phyloP scores from a whole-genome alignment of 1,140 invertebrate species.

The Plectrocnemia conspersa region DNA sequence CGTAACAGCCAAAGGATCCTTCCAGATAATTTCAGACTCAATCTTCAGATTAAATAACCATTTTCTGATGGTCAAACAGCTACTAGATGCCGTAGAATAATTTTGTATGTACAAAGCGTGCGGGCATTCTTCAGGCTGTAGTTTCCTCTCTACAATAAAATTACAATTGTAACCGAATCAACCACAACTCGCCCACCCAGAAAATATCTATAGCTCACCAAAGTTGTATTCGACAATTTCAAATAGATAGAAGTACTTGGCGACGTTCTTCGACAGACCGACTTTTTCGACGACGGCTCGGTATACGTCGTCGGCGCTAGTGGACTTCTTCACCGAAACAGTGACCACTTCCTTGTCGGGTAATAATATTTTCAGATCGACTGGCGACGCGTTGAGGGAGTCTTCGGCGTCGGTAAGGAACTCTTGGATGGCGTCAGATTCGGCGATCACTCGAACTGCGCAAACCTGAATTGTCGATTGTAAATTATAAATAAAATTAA shows the following conservation, averaged over 20 bases:
- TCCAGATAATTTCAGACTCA: slow-evolving; percentile 47
- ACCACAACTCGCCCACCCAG: too few relatives aligned
- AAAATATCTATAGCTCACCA: too few relatives aligned
- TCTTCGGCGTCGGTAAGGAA: slow-evolving; percentile 92
- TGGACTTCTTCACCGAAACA: slow-evolving; percentile 86
- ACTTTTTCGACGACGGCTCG: slow-evolving; percentile 84
- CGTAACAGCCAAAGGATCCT: slow-evolving; percentile 55
- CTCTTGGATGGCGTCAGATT: slow-evolving; percentile 95
- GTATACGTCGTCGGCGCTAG: slow-evolving; percentile 88
- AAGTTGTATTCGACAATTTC: slow-evolving; percentile 98
- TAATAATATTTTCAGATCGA: slow-evolving; percentile 86
- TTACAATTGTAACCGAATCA: background rate
- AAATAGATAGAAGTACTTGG: slow-evolving; percentile 94
- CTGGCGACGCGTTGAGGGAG: slow-evolving; percentile 77
- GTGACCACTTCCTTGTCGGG: slow-evolving; percentile 86
- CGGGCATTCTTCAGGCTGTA: slow-evolving; percentile 90
- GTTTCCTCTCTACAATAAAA: slow-evolving; percentile 76
- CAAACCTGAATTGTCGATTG: slow-evolving; percentile 61
- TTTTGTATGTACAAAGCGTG: slow-evolving; percentile 99
- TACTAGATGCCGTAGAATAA: slow-evolving; percentile 96
- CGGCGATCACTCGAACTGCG: slow-evolving; percentile 95
- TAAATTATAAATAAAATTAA: slow-evolving; percentile 6
- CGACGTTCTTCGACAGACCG: slow-evolving; percentile 69
- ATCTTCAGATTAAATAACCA: slow-evolving; percentile 75
- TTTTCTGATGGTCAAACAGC: slow-evolving; percentile 88